phyloP scores from a whole-genome alignment of 1,140 invertebrate genomes.

The Aphis craccivora region DNA sequence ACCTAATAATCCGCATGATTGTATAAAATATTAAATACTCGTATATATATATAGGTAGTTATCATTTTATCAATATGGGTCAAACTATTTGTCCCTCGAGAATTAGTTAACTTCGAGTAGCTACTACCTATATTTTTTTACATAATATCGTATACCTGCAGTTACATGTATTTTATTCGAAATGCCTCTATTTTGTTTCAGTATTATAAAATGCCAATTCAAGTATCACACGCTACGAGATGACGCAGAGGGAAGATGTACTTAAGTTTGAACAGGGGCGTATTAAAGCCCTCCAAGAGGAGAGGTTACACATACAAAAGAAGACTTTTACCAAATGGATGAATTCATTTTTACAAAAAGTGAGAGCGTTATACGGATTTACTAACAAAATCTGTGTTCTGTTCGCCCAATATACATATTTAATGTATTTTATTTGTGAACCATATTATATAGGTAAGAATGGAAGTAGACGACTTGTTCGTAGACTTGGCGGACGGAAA shows the following conservation, averaged over 20 bases:
- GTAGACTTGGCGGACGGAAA: constrained; percentile 94
- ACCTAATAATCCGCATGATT: neutral
- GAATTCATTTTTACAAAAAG: constrained; percentile 97
- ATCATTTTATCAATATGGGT: neutral
- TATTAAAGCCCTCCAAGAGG: constrained; percentile 95
- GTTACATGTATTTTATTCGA: neutral
- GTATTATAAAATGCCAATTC: constrained; percentile 54
- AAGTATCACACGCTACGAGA: constrained; percentile 65
- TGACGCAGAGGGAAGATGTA: constrained; percentile 88
- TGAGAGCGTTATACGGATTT: constrained; percentile 65
- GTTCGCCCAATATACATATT: neutral
- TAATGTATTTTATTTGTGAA: constrained; percentile 1
- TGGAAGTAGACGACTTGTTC: constrained; percentile 98
- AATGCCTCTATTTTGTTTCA: constrained; percentile 35
- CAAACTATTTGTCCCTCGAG: neutral
- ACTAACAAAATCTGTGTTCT: neutral
- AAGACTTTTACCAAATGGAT: constrained; percentile 99
- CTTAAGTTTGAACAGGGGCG: constrained; percentile 95
- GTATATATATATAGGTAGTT: neutral
- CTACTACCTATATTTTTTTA: neutral
- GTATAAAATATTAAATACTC: neutral
- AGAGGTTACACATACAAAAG: constrained; percentile 97
- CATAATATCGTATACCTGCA: neutral
- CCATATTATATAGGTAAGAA: constrained; percentile 73
- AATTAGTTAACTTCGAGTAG: neutral